Evolutionary conservation across 2,797 vertebrate genomes (phyloP).

Genomic region (Sternarchorhynchus goeldii): DNA sequence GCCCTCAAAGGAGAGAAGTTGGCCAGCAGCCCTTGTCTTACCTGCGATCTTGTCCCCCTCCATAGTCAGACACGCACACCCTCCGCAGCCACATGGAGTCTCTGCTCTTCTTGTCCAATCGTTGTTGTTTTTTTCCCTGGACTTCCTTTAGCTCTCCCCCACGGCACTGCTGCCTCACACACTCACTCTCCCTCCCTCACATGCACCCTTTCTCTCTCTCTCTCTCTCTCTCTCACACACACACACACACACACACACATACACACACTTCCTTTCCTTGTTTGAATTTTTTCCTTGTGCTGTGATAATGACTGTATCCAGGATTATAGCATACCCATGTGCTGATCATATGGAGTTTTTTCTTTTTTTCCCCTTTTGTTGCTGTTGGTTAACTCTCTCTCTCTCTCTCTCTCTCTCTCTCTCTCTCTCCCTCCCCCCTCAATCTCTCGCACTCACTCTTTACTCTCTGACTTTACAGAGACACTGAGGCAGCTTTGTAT

Average conservation of each 20-base stretch:
- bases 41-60: conserved; percentile 84
- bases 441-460: conserved; percentile 32
- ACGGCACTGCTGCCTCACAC: conserved; percentile 50
- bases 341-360: conserved; percentile 77
- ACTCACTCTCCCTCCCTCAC: conserved; percentile 36
- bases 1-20: neutral
- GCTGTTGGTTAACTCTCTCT: conserved; percentile 28
- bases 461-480: conserved; percentile 22
- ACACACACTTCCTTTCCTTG: conserved; percentile 10
- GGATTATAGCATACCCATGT: conserved; percentile 78
- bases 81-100: conserved; percentile 74
- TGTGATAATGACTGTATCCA: conserved; percentile 69
- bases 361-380: conserved; percentile 25
- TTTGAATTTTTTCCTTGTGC: conserved; percentile 76
- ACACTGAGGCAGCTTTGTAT: conserved; percentile 78
- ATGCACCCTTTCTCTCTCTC: conserved; percentile 1
- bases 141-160: conserved; percentile 69
- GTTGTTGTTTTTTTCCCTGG: conserved; percentile 67
- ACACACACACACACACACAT: conserved; percentile 1
- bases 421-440: conserved; percentile 28
- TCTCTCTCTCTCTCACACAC: conserved; percentile 18
- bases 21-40: conserved; percentile 59
- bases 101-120: conserved; percentile 66
- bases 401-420: conserved; percentile 17
- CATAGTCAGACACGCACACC: conserved; percentile 73